Evolutionary conservation across 2,888 invertebrate species (phyloP).

Genomic region (Oligia fasciuncula): DNA sequence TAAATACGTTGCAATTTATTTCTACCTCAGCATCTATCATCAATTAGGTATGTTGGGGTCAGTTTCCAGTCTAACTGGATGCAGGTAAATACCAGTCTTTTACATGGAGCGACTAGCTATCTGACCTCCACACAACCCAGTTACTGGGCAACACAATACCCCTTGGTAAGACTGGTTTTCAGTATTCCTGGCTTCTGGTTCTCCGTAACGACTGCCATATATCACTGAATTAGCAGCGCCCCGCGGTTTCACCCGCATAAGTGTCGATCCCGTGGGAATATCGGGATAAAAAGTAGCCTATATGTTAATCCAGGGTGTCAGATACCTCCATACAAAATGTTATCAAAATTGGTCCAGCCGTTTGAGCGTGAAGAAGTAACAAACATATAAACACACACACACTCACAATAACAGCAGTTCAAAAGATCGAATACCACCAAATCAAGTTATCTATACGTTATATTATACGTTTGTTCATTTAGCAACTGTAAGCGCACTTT

Average conservation of each 20-base stretch:
- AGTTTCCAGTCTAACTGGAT: no score
- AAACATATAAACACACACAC: no score
- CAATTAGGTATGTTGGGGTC: no score
- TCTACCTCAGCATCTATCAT: neutral
- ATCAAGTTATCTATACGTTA: constrained; percentile 44
- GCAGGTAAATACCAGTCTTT: neutral
- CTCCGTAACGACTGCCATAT: neutral
- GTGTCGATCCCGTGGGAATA: no score
- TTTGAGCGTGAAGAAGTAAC: no score
- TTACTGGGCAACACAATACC: no score
- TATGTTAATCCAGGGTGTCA: no score
- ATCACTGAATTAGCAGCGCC: neutral
- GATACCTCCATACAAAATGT: no score
- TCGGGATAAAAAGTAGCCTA: no score
- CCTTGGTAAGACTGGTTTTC: neutral
- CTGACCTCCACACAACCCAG: neutral
- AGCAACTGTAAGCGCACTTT: constrained; percentile 77
- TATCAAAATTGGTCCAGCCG: no score
- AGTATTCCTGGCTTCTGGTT: neutral
- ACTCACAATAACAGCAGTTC: neutral
- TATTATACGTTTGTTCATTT: constrained; percentile 41
- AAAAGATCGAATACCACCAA: constrained; percentile 28
- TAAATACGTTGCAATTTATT: neutral
- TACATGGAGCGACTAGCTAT: neutral
- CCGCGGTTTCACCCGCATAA: no score